Conservation (phyloP, 2,797 vertebrate species). For the Danio kyathit region DNA sequence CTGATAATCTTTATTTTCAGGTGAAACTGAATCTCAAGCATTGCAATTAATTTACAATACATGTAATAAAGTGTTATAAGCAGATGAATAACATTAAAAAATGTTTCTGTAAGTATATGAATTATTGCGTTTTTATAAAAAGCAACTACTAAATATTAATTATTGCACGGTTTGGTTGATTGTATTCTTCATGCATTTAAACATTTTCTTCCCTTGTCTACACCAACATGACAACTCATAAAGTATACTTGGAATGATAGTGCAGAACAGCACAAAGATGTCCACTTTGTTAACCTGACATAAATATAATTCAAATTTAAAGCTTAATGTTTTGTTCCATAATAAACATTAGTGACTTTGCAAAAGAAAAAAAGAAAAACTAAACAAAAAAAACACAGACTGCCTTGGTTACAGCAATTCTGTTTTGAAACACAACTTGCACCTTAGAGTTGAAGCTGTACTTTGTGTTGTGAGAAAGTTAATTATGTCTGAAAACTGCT, state of each 20-base stretch:
- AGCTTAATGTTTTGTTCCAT: background rate
- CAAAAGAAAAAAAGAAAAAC: background rate
- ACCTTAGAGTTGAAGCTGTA: background rate
- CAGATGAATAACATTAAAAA: background rate
- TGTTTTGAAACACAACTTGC: constrained; percentile 1
- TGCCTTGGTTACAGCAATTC: constrained; percentile 2
- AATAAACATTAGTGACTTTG: constrained; percentile 6
- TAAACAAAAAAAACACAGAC: background rate
- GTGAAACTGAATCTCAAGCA: constrained; percentile 4
- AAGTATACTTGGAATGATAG: background rate
- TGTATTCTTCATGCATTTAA: background rate
- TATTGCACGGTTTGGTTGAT: background rate
- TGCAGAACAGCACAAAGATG: constrained; percentile 12
- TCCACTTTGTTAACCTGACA: constrained; percentile 45
- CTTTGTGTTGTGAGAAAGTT: background rate
- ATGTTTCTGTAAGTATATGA: background rate
- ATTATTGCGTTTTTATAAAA: background rate
- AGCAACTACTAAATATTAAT: background rate
- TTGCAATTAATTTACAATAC: background rate
- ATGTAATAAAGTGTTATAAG: constrained; percentile 14
- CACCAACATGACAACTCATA: background rate
- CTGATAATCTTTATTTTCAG: background rate
- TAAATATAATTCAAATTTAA: constrained; percentile 47
- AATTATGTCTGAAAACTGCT: background rate
- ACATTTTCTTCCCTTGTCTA: background rate